Percentiles rank a stretch among this genome's conserved stretches.
phyloP scores from a whole-genome alignment of 2,888 invertebrate genomes.

The Pachymerium ferrugineum region DNA sequence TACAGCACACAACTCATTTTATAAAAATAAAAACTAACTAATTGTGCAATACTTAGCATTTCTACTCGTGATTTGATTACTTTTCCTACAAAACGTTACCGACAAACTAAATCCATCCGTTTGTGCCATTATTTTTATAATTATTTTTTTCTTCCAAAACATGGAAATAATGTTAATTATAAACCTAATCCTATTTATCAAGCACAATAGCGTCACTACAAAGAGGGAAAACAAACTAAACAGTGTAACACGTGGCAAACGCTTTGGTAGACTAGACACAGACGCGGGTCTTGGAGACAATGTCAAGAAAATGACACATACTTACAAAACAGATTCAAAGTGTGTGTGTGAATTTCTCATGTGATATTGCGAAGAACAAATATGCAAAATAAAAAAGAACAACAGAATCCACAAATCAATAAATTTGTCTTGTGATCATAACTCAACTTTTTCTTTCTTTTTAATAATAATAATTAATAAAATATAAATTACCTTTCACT shows the following conservation, averaged over 20 bases:
- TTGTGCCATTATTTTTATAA: neutral
- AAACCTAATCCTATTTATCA: slow-evolving; percentile 6
- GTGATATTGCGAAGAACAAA: slow-evolving; percentile 19
- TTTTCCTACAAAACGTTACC: neutral
- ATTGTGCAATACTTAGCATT: neutral
- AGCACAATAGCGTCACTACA: slow-evolving; percentile 17
- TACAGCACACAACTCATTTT: neutral
- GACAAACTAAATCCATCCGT: neutral
- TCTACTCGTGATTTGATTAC: neutral
- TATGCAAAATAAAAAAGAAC: slow-evolving; percentile 20
- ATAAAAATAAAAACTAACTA: neutral
- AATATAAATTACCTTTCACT: neutral
- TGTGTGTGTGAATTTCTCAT: slow-evolving; percentile 19
- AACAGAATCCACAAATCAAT: slow-evolving; percentile 19
- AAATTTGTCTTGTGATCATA: neutral
- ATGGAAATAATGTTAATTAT: neutral
- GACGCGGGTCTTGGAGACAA: slow-evolving; percentile 16
- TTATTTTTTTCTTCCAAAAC: neutral
- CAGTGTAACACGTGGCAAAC: slow-evolving; percentile 13
- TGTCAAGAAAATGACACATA: slow-evolving; percentile 19
- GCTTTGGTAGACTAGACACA: slow-evolving; percentile 17
- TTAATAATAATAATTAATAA: neutral
- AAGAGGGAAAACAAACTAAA: slow-evolving; percentile 19
- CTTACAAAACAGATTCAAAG: slow-evolving; percentile 19
- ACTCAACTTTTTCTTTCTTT: neutral